These are phyloP conservation scores for Polydesmus complanatus DNA, from an alignment of 2,888 invertebrate species.

Conservation along the genomic window DNA sequence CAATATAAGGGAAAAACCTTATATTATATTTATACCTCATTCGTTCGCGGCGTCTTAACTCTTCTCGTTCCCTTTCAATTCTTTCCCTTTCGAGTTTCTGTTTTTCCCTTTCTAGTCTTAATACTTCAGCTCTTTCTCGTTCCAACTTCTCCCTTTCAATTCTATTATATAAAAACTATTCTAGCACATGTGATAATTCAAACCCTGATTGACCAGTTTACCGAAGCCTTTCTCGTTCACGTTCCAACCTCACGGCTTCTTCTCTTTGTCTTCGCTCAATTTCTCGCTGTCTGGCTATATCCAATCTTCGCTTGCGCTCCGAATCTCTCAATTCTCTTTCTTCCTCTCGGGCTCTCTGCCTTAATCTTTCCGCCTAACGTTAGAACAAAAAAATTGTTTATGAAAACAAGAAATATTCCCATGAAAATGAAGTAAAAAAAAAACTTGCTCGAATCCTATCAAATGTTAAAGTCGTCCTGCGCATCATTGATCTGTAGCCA, in stretches of 20 bases:
- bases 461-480: slow-evolving; percentile 26
- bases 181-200: neutral
- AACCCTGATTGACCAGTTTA: neutral
- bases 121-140: slow-evolving; percentile 68
- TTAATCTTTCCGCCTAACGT: slow-evolving; percentile 15
- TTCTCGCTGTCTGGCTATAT: slow-evolving; percentile 60
- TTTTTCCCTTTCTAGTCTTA: slow-evolving; percentile 68
- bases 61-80: slow-evolving; percentile 54
- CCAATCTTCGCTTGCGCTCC: slow-evolving; percentile 63
- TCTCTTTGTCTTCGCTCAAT: slow-evolving; percentile 68
- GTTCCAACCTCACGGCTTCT: slow-evolving; percentile 40
- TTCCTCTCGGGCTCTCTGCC: slow-evolving; percentile 58
- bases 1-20: neutral
- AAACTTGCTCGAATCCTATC: slow-evolving; percentile 29
- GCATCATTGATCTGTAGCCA: slow-evolving; percentile 26
- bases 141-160: slow-evolving; percentile 77
- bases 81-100: slow-evolving; percentile 53
- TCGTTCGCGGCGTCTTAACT: slow-evolving; percentile 59
- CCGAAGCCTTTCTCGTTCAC: slow-evolving; percentile 18
- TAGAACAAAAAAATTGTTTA: neutral
- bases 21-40: neutral
- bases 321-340: slow-evolving; percentile 52
- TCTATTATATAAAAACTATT: slow-evolving; percentile 26
- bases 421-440: neutral
- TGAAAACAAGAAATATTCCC: neutral